Evolutionary conservation across 1,140 invertebrate species (phyloP), one percentile per base, ranked within the genome.

Genomic region (Goniozus legneri): DNA sequence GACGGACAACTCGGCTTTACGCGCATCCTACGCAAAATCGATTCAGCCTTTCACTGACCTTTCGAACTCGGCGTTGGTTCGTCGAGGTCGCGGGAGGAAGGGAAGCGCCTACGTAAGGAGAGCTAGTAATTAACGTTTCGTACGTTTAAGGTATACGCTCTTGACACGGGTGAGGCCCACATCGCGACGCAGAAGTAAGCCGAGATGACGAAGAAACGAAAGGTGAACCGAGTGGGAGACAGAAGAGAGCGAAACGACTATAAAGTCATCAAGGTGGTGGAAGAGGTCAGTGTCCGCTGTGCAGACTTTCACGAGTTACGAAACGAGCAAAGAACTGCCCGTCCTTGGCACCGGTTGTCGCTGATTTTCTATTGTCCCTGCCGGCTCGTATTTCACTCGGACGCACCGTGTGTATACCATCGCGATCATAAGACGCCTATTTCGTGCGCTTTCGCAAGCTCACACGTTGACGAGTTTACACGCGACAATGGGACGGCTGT

Each of bases 291-390:
- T 76, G 73, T 74, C 71, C 72, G 57, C 60, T 63, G 59, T 64
- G 64, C 63, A 69, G 69, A 75, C 74, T 76, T 76, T 76, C 74
- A 76, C 74, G 67, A 73, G 71, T 76, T 76, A 73, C 71, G 71
- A 76, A 76, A 76, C 64, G 52, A 36, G n/a, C 61, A 46, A 64
- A 65, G 65, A 70, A 71, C 71, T 67, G 72, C 62, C 62, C 68
- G 73, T 75, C 72, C 72, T 76, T 75, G 72, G 71, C 73, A 75
- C 68, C 71, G 71, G 72, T 67, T 73, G 63, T 54, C 58, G 72
- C 60, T 67, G 65, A 69, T 73, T 72, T 74, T 75, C 68, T 71
- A 67, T 73, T 72, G 67, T 73, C 69, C 58, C 62, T 66, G 41
- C 37, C 33, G 19, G 32, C 48, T 50, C 53, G 54, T 54, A 50